phyloP scores from a whole-genome alignment of 2,797 vertebrate species.

The Alcedo quadribrachys region DNA sequence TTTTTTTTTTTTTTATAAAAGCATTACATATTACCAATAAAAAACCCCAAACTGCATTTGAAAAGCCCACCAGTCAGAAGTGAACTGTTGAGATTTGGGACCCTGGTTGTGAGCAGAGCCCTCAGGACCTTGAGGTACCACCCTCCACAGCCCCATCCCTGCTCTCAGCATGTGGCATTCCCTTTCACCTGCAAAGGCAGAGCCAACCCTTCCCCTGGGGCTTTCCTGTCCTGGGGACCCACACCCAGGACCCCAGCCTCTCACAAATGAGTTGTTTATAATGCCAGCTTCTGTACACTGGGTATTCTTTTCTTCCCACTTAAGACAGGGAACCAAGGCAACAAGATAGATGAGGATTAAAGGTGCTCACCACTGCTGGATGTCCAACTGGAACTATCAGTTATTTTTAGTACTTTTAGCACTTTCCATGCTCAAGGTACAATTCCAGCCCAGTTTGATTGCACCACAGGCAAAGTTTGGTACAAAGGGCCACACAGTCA shows the following conservation, averaged over 20 bases:
- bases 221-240: background rate
- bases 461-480: background rate
- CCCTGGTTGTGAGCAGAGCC: background rate
- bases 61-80: background rate
- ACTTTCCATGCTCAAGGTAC: background rate
- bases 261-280: background rate
- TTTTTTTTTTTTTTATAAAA: background rate
- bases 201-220: background rate
- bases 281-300: background rate
- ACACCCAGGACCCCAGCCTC: background rate
- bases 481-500: background rate
- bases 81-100: background rate
- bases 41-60: background rate
- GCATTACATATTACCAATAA: background rate
- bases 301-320: background rate
- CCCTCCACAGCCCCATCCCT: background rate
- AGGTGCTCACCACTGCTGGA: background rate
- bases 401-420: conserved; percentile 8
- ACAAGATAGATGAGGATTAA: background rate
- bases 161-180: background rate
- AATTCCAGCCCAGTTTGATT: background rate
- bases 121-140: background rate
- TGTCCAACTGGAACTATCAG: background rate
- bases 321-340: background rate
- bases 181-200: background rate